Base-by-base conservation (phyloP, 2,888 invertebrate species). In the Drosophila peninsularis region DNA sequence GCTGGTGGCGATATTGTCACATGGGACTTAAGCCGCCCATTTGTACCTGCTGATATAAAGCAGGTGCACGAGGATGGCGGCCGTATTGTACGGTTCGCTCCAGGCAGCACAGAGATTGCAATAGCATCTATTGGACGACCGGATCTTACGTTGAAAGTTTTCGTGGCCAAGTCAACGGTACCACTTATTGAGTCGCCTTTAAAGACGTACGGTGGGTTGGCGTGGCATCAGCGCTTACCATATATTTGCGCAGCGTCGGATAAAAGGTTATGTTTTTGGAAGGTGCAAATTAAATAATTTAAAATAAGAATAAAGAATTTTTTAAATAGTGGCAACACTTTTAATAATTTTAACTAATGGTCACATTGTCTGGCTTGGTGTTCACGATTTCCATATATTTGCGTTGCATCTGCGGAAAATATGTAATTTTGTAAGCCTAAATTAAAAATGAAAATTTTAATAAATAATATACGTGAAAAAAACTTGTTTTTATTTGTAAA, bases 71-170 rank as follows among this genome's bases (percentile, higher is more conserved):
- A 94, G 30, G 95, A 95, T 89, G 94, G 95, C 45, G 95, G 95
- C 0, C 93, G 94, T 14, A 82, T 92, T 39, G 92, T 96, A 4
- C 94, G 94, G 66, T 95, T 95, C 91, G 94, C 94, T 11, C 94
- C 94, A 6, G 93, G 94, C 60, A 93, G 93, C 72, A 94, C 94
- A 55, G 95, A 95, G 73, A 92, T 94, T 73, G 92, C 96, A 0
- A 91, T 95, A 19, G 96, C 96, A 1, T 95, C 94, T 32, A 93
- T 95, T 50, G 96, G 96, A 11, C 93, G 94, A 52, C 94, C 96
- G 0, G 95, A 95, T 71, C 93, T 94, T 65, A 93, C 94, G 24
- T 90, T 96, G 6, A 96, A 95, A 92, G 94, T 96, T 0, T 94
- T 94, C 45, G 94, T 94, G 82, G 92, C 94, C 52, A 94, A 93